Percentiles rank a stretch among this genome's conserved stretches.
phyloP scores from a whole-genome alignment of 1,140 invertebrate species.

The Diorhabda elongata region DNA sequence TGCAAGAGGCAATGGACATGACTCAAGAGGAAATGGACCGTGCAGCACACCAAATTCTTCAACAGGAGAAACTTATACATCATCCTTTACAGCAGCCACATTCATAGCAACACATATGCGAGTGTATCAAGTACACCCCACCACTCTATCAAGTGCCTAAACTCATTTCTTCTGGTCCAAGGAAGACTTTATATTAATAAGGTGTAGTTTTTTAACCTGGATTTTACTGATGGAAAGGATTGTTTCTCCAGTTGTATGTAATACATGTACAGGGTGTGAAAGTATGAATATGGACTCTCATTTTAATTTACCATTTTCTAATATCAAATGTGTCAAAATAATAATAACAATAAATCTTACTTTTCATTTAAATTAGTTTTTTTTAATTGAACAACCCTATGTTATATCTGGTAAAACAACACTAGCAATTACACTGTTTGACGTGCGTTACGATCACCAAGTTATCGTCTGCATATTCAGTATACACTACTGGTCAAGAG shows the following conservation, averaged over 20 bases:
- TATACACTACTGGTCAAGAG: too few species aligned
- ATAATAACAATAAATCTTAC: slow-evolving; percentile 23
- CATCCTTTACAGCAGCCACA: slow-evolving; percentile 31
- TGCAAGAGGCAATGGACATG: slow-evolving; percentile 94
- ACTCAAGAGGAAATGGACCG: slow-evolving; percentile 92
- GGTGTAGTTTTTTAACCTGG: slow-evolving; percentile 47
- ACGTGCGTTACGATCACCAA: too few species aligned
- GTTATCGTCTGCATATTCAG: too few species aligned
- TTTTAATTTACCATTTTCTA: slow-evolving; percentile 40
- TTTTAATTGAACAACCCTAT: too few species aligned
- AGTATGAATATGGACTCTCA: slow-evolving; percentile 34
- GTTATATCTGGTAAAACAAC: too few species aligned
- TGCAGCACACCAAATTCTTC: slow-evolving; percentile 68
- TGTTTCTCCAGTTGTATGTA: slow-evolving; percentile 44
- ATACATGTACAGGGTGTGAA: slow-evolving; percentile 46
- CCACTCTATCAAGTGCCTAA: slow-evolving; percentile 47
- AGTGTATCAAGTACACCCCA: slow-evolving; percentile 30
- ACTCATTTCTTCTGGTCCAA: slow-evolving; percentile 48
- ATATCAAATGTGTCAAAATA: slow-evolving; percentile 46
- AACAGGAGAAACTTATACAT: slow-evolving; percentile 47
- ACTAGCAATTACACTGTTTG: too few species aligned
- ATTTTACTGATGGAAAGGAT: slow-evolving; percentile 44
- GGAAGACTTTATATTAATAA: slow-evolving; percentile 47
- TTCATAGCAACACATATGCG: slow-evolving; percentile 40
- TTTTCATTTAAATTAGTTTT: slow-evolving; percentile 12